Evolutionary conservation across 2,888 invertebrate species (phyloP), one percentile per base, ranked within the genome.

Genomic region (Eupeodes luniger): DNA sequence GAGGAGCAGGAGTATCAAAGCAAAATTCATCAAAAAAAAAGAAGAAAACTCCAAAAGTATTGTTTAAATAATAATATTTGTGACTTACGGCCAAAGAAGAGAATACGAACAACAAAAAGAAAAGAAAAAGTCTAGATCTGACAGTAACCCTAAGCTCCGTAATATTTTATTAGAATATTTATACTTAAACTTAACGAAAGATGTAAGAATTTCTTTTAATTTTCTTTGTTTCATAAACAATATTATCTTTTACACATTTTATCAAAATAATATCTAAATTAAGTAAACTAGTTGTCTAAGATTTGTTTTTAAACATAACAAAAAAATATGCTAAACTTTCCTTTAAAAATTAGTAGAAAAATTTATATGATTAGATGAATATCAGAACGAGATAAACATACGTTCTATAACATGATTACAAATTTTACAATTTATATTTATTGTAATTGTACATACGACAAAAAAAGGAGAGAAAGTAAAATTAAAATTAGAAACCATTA

Each of bases 171-270:
- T 86, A 86, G 77, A 85, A 55, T 70, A 81, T 77, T 74, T 81
- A 74, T 81, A 82, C 82, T 19, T 70, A 40, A 36, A 86, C 77
- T 70, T 75, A 61, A 51, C 49, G 59, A 64, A 75, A 75, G 53
- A 78, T 75, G 74, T 82, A 86, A 82, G 69, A 79, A 36, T 70
- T 72, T 76, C 66, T 81, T 16, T 34, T 66, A 16, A 36, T 72
- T 70, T 85, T 47, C 44, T 66, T 86, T 82, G 82, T 86, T 86
- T 82, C 53, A 86, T 86, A 86, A 86, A 86, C 86, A 86, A 75
- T 64, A 66, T 80, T 62, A 27, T 27, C 27, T 84, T 78, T 85
- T 78, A 78, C 70, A 59, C 72, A 82, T 67, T 75, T 78, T 64
- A 74, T 78, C 62, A 78, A 82, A 69, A 55, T 59, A 40, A 61